Conservation (phyloP, 2,888 invertebrate genomes). For the Thysanoteuthis rhombus region DNA sequence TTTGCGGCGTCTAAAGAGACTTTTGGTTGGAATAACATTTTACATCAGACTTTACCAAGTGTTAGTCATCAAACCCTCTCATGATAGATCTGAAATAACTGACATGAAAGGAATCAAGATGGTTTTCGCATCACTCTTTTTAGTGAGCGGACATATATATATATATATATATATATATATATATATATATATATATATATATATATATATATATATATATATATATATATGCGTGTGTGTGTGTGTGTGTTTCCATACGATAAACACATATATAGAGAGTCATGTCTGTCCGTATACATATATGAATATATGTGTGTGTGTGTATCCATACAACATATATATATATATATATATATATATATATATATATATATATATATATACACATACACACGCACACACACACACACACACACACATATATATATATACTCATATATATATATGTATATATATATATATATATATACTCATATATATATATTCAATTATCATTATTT, state of each 20-base stretch:
- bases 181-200: neutral
- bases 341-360: neutral
- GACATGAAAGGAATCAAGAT: neutral
- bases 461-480: neutral
- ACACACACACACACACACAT: neutral
- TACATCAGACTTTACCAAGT: neutral
- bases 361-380: neutral
- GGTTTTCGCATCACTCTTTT: neutral
- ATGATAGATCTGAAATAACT: neutral
- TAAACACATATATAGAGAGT: neutral
- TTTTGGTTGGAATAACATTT: neutral
- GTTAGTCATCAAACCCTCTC: neutral
- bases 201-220: neutral
- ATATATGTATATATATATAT: neutral
- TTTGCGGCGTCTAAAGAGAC: neutral
- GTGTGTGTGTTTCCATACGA: neutral
- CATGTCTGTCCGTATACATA: neutral
- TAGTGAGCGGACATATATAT: neutral
- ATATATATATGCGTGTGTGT: neutral
- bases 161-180: neutral
- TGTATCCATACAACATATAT: neutral
- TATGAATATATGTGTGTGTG: neutral
- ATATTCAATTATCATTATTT: neutral
- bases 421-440: neutral
- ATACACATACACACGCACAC: neutral